Evolutionary conservation across 2,113 vertebrate genomes (phyloP).

Genomic region (Phrynosoma platyrhinos): DNA sequence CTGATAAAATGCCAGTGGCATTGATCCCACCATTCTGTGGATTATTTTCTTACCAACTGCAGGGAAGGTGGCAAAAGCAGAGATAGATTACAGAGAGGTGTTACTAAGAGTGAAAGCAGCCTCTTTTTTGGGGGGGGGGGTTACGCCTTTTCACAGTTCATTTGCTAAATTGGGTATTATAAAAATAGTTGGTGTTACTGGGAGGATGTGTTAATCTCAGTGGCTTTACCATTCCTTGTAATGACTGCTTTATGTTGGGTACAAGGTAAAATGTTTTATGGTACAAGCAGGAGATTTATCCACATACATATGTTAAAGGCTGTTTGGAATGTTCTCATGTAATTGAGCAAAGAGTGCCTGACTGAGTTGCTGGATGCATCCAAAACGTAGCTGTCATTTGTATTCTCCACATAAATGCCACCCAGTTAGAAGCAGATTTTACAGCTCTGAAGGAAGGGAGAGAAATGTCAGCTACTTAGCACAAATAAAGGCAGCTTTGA

Average conservation of each 20-base stretch:
- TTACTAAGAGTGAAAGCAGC: constrained; percentile 38
- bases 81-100: neutral
- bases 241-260: constrained; percentile 68
- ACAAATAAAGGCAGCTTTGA: neutral
- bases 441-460: constrained; percentile 51
- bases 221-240: constrained; percentile 65
- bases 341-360: constrained; percentile 42
- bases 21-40: neutral
- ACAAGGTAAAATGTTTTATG: constrained; percentile 71
- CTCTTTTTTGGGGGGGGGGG: constrained; percentile 5
- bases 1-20: neutral
- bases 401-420: constrained; percentile 62
- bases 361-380: constrained; percentile 57
- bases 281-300: constrained; percentile 64
- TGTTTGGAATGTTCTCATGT: constrained; percentile 75
- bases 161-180: constrained; percentile 77
- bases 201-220: constrained; percentile 70
- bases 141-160: constrained; percentile 63
- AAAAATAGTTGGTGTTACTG: constrained; percentile 72
- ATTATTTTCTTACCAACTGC: constrained; percentile 22
- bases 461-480: constrained; percentile 38
- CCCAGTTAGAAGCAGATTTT: constrained; percentile 71
- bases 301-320: constrained; percentile 68
- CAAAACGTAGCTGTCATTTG: constrained; percentile 61
- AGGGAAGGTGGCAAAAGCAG: neutral